Base-by-base conservation (phyloP, 2,888 invertebrate species). In the Scrobipalpa atriplicella region DNA sequence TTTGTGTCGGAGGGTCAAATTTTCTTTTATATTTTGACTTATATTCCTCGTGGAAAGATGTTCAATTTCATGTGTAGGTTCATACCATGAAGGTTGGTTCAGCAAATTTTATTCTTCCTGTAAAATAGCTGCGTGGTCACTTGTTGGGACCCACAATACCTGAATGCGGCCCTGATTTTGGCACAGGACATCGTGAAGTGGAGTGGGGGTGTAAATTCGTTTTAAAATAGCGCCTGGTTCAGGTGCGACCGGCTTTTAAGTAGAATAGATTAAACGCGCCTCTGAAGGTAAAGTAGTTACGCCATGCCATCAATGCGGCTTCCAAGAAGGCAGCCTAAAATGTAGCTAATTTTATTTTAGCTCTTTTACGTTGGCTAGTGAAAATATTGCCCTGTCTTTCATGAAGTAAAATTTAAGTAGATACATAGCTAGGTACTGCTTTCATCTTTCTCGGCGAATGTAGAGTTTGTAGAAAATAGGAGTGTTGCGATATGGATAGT, bases 221-320 rank as follows among this genome's bases (percentile, higher is more conserved):
- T 90, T 86, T 83, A 87, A 89, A 89, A 87, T 82, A 84, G 77
- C 83, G 69, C 77, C 77, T 75, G 80, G 85, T 82, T 82, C 89
- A 89, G 89, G 90, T 90, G 90, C 82, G 84, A 87, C 86, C 85
- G 84, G 83, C 82, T 82, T 81, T 85, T 86, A 87, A 87, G 83
- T 81, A 80, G 80, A 89, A 90, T 86, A 88, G 86, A 89, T 89
- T 88, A 86, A 84, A 79, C 76, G 77, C 75, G 77, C 71, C 70
- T 67, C 67, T 73, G 79, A 77, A 76, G 75, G 73, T 73, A 74
- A 73, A 73, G 71, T 43, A 63, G 63, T 63, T 63, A 63, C 63
- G 38, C 29, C 52, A 36, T 52, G 38, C 29, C 52, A 36, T 52
- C 58, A 61, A 41, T 41, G 61, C 19, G 13, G 18, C 38, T 13